phyloP scores from a whole-genome alignment of 1,140 invertebrate species.

The Pemphigus obesinymphae region DNA sequence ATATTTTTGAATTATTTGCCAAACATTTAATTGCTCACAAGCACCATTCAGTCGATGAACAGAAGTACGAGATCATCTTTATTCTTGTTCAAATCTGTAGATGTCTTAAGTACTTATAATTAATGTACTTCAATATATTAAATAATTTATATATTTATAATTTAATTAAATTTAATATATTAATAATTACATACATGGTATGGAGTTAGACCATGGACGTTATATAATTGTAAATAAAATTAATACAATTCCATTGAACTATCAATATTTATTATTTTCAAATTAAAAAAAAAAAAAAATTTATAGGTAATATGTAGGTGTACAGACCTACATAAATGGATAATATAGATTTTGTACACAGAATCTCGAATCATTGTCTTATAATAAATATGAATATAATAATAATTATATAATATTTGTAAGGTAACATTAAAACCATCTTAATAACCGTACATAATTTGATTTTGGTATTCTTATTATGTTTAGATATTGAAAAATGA shows the following conservation, averaged over 20 bases:
- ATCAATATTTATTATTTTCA: neutral
- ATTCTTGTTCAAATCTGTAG: too few relatives aligned
- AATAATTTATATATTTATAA: too few relatives aligned
- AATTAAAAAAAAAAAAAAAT: neutral
- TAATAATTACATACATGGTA: too few relatives aligned
- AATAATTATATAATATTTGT: neutral
- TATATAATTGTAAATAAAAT: too few relatives aligned
- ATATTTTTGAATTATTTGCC: too few relatives aligned
- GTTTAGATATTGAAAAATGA: neutral
- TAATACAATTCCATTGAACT: neutral
- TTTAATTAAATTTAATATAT: too few relatives aligned
- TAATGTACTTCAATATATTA: too few relatives aligned
- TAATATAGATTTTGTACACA: neutral
- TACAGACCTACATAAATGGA: neutral
- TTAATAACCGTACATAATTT: constrained; percentile 1
- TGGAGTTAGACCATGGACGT: too few relatives aligned
- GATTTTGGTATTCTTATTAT: neutral
- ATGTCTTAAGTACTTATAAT: too few relatives aligned
- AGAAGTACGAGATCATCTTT: too few relatives aligned
- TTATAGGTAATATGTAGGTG: neutral
- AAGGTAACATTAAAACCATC: constrained; percentile 23
- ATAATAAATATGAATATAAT: neutral
- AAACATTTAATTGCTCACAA: too few relatives aligned
- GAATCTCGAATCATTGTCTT: neutral
- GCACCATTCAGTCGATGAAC: too few relatives aligned